These are phyloP conservation scores for Odobenus rosmarus DNA, from an alignment of 2,113 vertebrate genomes.

Conservation along the genomic window DNA sequence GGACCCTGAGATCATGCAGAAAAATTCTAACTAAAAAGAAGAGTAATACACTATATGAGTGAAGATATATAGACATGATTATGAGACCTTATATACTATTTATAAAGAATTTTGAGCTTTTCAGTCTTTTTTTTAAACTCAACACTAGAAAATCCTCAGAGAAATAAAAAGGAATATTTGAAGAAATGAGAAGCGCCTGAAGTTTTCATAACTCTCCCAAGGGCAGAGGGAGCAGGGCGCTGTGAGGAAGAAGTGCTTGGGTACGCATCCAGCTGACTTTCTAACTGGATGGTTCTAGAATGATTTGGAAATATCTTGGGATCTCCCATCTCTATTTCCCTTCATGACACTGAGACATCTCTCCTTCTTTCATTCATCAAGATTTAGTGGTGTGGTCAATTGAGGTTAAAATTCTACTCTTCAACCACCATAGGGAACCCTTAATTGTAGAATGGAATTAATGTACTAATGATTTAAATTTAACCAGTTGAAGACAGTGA, in stretches of 20 bases:
- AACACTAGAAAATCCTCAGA: not conserved
- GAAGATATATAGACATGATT: not conserved
- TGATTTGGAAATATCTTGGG: not conserved
- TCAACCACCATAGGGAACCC: not conserved
- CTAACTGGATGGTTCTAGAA: not conserved
- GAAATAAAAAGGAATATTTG: not conserved
- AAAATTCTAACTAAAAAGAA: slow-evolving; percentile 14
- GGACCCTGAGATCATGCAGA: not conserved
- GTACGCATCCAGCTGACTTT: not conserved
- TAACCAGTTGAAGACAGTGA: not conserved
- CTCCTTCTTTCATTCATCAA: not conserved
- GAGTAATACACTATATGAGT: not conserved
- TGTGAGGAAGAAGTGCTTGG: not conserved
- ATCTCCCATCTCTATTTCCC: not conserved
- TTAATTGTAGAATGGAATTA: not conserved
- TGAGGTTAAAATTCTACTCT: not conserved
- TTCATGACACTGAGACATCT: not conserved
- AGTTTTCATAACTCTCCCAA: not conserved
- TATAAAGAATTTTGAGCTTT: not conserved
- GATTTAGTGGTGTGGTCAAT: not conserved
- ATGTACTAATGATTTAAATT: not conserved
- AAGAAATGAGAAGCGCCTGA: not conserved
- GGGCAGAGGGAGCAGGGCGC: fast-evolving
- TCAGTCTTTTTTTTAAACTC: not conserved
- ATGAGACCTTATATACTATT: not conserved